These are phyloP conservation scores for Leptopilina boulardi DNA, from an alignment of 1,140 invertebrate genomes.

Conservation along the genomic window DNA sequence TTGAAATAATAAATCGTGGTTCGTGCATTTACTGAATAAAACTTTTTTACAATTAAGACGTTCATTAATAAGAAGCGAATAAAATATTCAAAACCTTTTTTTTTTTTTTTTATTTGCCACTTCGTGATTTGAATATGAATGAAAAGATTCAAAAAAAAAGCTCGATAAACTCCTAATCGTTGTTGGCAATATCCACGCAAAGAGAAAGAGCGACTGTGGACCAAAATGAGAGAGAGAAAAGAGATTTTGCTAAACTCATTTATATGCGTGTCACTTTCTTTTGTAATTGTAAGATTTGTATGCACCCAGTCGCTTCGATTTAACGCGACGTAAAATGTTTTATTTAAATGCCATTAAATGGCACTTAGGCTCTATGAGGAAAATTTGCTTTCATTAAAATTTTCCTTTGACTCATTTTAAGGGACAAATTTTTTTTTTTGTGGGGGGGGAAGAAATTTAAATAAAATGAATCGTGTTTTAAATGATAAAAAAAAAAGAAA, in stretches of 20 bases:
- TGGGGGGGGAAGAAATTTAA: too few species aligned
- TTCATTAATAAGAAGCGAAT: conserved; percentile 5
- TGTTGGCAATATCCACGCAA: conserved; percentile 7
- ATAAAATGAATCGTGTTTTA: too few species aligned
- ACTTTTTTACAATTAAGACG: neutral
- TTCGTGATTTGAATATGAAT: neutral
- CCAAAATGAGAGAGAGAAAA: neutral
- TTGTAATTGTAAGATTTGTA: conserved; percentile 34
- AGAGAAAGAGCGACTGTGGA: conserved; percentile 4
- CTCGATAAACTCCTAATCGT: conserved; percentile 30
- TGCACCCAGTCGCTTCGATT: conserved; percentile 25
- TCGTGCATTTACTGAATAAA: neutral
- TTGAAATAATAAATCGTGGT: too few species aligned
- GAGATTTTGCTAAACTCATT: conserved; percentile 21
- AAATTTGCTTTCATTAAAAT: conserved; percentile 1
- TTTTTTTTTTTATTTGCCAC: neutral
- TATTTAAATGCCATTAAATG: conserved; percentile 30
- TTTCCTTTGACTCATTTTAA: neutral
- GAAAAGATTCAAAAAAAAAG: neutral
- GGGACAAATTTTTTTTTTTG: too few species aligned
- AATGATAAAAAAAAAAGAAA: too few species aligned
- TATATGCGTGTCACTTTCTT: conserved; percentile 26
- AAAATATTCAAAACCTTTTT: conserved; percentile 9
- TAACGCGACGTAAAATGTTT: conserved; percentile 21
- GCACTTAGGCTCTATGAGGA: neutral